phyloP scores from a whole-genome alignment of 2,888 invertebrate genomes.

The Acrobasis consociella region DNA sequence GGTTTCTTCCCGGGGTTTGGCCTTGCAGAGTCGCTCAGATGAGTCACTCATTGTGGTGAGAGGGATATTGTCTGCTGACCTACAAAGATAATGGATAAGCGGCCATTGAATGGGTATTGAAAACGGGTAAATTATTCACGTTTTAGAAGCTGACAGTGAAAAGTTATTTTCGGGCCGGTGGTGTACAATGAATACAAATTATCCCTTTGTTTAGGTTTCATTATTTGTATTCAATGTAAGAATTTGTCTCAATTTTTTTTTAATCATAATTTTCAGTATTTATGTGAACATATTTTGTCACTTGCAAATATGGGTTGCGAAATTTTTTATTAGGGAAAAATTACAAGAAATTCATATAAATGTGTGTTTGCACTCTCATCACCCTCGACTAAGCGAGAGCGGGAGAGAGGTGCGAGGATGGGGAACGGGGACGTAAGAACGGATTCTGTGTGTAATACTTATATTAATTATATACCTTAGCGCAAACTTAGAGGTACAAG shows the following conservation, averaged over 20 bases:
- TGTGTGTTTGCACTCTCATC: too few relatives aligned
- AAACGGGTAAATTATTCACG: constrained; percentile 9
- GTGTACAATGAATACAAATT: not conserved
- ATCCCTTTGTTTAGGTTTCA: not conserved
- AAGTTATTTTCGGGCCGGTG: not conserved
- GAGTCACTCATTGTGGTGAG: constrained; percentile 74
- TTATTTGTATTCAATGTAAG: not conserved
- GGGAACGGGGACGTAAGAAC: too few relatives aligned
- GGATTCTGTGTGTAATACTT: too few relatives aligned
- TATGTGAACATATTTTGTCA: not conserved
- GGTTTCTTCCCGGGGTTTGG: constrained; percentile 69
- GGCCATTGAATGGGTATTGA: constrained; percentile 6
- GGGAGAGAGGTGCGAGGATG: too few relatives aligned
- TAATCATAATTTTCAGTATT: too few relatives aligned
- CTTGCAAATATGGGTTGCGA: too few relatives aligned
- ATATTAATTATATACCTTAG: too few relatives aligned
- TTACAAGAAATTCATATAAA: too few relatives aligned
- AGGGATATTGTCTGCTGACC: constrained; percentile 78
- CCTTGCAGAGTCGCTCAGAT: constrained; percentile 76
- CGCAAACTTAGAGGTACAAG: too few relatives aligned
- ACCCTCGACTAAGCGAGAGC: too few relatives aligned
- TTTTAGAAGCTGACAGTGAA: not conserved
- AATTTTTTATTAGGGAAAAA: too few relatives aligned
- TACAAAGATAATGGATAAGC: constrained; percentile 39
- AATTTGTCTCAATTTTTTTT: too few relatives aligned